phyloP scores from a whole-genome alignment of 2,888 invertebrate species.

The Diarsia dahlii region DNA sequence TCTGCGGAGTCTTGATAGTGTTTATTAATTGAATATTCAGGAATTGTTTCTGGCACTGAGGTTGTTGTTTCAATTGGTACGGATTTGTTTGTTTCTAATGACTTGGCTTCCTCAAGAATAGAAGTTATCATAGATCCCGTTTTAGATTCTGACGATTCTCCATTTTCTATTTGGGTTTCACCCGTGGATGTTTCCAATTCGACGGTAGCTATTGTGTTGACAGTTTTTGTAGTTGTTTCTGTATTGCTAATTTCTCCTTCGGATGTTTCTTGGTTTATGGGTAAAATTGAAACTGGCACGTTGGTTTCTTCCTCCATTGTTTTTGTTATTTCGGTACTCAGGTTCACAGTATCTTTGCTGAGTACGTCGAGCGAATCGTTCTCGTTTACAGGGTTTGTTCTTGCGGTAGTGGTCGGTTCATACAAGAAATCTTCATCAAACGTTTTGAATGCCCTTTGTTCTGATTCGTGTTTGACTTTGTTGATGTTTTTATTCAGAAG shows the following conservation, averaged over 20 bases:
- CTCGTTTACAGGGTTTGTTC: conserved; percentile 28
- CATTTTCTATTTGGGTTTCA: conserved; percentile 44
- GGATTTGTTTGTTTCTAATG: conserved; percentile 59
- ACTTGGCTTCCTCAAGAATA: conserved; percentile 61
- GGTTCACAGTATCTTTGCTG: conserved; percentile 32
- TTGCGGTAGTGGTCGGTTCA: conserved; percentile 60
- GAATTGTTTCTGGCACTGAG: conserved; percentile 58
- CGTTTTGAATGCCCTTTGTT: conserved; percentile 78
- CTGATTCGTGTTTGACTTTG: conserved; percentile 69
- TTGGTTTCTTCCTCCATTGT: conserved; percentile 36
- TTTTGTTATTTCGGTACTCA: conserved; percentile 30
- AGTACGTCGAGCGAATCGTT: conserved; percentile 25
- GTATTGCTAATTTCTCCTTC: conserved; percentile 28
- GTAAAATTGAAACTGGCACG: conserved; percentile 11
- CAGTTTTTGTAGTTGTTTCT: conserved; percentile 41
- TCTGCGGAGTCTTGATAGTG: conserved; percentile 65
- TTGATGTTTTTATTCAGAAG: conserved; percentile 60
- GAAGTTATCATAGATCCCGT: conserved; percentile 61
- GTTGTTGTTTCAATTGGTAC: conserved; percentile 59
- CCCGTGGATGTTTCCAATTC: conserved; percentile 17
- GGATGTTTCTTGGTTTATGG: conserved; percentile 30
- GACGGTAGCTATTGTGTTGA: conserved; percentile 9
- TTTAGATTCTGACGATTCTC: conserved; percentile 33
- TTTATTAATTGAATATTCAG: conserved; percentile 72
- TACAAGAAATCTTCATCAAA: conserved; percentile 70